These are phyloP conservation scores for Gobius niger DNA, from an alignment of 2,113 vertebrate genomes.

Conservation along the genomic window DNA sequence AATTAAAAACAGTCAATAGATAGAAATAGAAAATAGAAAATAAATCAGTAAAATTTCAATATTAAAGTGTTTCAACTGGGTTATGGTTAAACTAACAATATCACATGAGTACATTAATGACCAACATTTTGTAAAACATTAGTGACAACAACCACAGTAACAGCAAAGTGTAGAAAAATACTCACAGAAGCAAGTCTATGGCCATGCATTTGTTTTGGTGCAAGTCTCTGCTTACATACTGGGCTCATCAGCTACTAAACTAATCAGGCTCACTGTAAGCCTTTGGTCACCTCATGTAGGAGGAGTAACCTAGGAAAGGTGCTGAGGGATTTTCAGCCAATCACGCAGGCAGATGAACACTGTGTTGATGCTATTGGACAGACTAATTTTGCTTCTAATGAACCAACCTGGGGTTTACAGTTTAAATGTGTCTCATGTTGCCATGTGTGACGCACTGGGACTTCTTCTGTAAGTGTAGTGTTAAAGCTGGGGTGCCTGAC, in stretches of 20 bases:
- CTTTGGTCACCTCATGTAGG: constrained; percentile 66
- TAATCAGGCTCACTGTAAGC: constrained; percentile 81
- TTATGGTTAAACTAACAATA: not conserved
- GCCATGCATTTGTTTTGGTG: constrained; percentile 71
- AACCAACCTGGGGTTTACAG: constrained; percentile 13
- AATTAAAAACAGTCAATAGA: too few relatives aligned
- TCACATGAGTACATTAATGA: not conserved
- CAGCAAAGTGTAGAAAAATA: constrained; percentile 30
- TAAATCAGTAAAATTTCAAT: not conserved
- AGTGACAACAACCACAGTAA: too few relatives aligned
- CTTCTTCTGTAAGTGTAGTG: not conserved
- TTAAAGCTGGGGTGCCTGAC: not conserved
- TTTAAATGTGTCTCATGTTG: constrained; percentile 42
- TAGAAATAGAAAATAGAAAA: too few relatives aligned
- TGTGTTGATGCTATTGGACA: constrained; percentile 36
- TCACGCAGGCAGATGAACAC: constrained; percentile 21
- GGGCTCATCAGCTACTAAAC: constrained; percentile 42
- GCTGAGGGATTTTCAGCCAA: constrained; percentile 39
- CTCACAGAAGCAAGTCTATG: constrained; percentile 73
- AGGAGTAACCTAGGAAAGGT: constrained; percentile 52
- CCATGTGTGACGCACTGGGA: constrained; percentile 43
- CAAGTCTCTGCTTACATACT: constrained; percentile 62
- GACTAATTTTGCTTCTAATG: constrained; percentile 18
- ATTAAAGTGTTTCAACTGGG: not conserved
- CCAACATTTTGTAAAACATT: too few relatives aligned